Evolutionary conservation across 1,140 invertebrate species (phyloP), one percentile per base, ranked within the genome.

Genomic region (Leptoteleia sp.): DNA sequence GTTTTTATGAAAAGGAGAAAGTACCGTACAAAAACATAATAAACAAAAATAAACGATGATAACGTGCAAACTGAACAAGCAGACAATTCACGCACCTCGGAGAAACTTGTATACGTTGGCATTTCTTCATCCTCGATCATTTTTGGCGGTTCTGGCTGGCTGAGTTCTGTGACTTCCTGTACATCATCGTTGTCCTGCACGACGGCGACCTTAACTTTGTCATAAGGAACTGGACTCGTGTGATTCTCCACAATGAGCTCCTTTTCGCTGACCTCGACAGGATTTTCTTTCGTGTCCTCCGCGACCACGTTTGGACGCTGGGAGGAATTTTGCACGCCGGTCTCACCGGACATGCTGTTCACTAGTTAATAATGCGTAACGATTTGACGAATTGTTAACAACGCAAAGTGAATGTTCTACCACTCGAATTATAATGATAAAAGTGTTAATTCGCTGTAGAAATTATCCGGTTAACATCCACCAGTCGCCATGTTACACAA

Each of bases 121-220:
- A 88, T 88, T 62, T 88, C 85, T 48, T 89, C 86, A 13, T 89
- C 85, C 25, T 89, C 86, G 0, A 87, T 2, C 42, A 65, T 29
- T 35, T 40, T 48, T 5, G 45, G 9, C 2, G 29, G 11, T n/a
- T 64, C 50, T n/a, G 40, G 3, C 0, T 38, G 25, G 17, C 8
- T 15, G 13, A 59, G 3, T 6, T 50, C 54, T 4, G 19, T 29
- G 0, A 68, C 40, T 47, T 68, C 64, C 2, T 37, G 27, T 1
- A 67, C 19, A 6, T 67, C 47, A 6, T 45, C 38, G 12, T 0
- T 7, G 22, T 59, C 27, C 19, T 12, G 52, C 4, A 25, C 8
- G 8, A n/a, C 16, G 9, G 3, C 6, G 3, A 19, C 16, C 6
- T 38, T 5, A 12, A 4, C 12, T n/a, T 19, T 19, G 1, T 11